Base-by-base conservation (phyloP, 1,140 invertebrate genomes). In the Drosophila takahashii region DNA sequence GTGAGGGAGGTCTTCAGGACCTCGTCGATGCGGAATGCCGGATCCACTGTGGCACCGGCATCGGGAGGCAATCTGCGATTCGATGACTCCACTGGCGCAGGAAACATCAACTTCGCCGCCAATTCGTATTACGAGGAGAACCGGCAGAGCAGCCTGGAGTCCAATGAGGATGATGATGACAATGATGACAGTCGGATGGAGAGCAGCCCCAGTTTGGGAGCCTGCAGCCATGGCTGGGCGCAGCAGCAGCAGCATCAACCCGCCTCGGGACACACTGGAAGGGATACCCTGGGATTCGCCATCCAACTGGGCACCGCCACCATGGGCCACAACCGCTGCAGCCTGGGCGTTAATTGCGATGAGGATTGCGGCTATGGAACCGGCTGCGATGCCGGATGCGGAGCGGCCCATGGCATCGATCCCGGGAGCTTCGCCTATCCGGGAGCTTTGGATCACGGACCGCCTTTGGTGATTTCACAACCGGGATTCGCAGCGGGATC, bases 311-410 rank as follows among this genome's bases (percentile, higher is more conserved):
- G 47, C 27, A 11, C 27, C 47, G n/a, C 47, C n/a, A 50, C 27
- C 0, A 2, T 50, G 27, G 27, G 47, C 4, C 26, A 50, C n/a
- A 10, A 29, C 4, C 47, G 47, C 0, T 50, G 47, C 47, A 16
- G n/a, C 2, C 3, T 32, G 47, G 47, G 47, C n/a, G n/a, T 16
- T 10, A 4, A n/a, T 4, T 74, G 71, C 18, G 51, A 54, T 9
- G 57, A 74, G 3, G 37, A 26, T 1, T 74, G 67, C 32, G 71
- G 71, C 29, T 72, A 72, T 22, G 71, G 67, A 10, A 74, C 56
- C 1, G 71, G 66, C 16, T 74, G 71, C 27, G n/a, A 37, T 10
- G 4, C 11, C 0, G 16, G 32, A 5, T 74, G 67, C 29, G 1
- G 10, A 3, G 18, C 32, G 1, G 9, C 2, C 1, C 65, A 69